Percentiles rank a stretch among this genome's conserved stretches.
Evolutionary conservation across 2,797 vertebrate genomes (phyloP).

Genomic region (Malacoraja senta): DNA sequence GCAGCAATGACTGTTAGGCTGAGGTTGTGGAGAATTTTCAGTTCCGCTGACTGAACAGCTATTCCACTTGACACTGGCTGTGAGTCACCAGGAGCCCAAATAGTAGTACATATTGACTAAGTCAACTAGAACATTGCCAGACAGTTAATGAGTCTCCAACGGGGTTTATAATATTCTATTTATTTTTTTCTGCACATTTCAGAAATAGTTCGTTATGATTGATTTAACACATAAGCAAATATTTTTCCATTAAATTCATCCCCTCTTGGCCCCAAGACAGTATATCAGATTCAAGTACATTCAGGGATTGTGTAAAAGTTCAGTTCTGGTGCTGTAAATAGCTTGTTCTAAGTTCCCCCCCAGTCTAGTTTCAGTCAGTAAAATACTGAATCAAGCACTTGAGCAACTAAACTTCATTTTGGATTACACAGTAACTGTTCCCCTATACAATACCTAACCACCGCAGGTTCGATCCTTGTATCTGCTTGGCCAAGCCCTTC

Average conservation of each 20-base stretch:
- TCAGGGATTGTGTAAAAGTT: background rate
- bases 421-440: too few species aligned
- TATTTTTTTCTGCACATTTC: background rate
- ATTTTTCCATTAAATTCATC: background rate
- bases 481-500: too few species aligned
- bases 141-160: background rate
- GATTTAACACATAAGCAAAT: background rate
- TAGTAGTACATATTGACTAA: background rate
- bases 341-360: too few species aligned
- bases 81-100: background rate
- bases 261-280: background rate
- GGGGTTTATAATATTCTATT: background rate
- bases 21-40: background rate
- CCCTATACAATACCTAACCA: too few species aligned
- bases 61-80: background rate
- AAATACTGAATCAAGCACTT: too few species aligned
- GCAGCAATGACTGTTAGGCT: background rate
- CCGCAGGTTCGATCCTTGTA: too few species aligned
- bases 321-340: background rate
- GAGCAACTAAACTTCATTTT: too few species aligned
- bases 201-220: background rate
- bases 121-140: background rate
- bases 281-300: background rate
- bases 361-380: too few species aligned
- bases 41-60: background rate